Conservation (phyloP, 2,888 invertebrate species). For the Agrilus mali region DNA sequence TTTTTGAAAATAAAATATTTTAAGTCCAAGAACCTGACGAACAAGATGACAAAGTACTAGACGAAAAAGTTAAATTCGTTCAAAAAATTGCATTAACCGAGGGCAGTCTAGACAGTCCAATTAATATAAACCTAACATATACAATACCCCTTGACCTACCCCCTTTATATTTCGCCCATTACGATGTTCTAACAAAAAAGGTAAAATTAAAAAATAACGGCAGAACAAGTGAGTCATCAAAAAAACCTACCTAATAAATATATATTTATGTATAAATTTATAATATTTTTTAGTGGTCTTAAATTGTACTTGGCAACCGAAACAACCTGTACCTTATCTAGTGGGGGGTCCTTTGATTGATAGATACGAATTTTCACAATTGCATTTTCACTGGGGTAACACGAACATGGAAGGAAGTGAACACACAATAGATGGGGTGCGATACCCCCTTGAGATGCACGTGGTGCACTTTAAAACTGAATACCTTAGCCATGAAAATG, state of each 20-base stretch:
- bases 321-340: background rate
- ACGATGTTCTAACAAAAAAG: slow-evolving; percentile 46
- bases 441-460: slow-evolving; percentile 53
- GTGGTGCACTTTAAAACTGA: slow-evolving; percentile 43
- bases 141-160: slow-evolving; percentile 33
- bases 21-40: no score
- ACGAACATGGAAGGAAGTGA: slow-evolving; percentile 51
- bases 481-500: slow-evolving; percentile 48
- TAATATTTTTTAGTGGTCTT: slow-evolving; percentile 3
- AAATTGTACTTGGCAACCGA: slow-evolving; percentile 4
- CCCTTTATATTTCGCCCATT: slow-evolving; percentile 43
- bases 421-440: slow-evolving; percentile 43
- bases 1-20: no score
- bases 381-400: slow-evolving; percentile 59
- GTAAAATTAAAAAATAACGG: slow-evolving; percentile 56
- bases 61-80: slow-evolving; percentile 6
- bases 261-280: background rate
- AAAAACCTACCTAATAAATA: background rate
- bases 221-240: slow-evolving; percentile 40
- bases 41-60: background rate
- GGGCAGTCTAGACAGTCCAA: slow-evolving; percentile 30
- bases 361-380: slow-evolving; percentile 50
- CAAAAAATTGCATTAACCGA: slow-evolving; percentile 4
- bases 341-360: slow-evolving; percentile 36
- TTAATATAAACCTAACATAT: slow-evolving; percentile 32